Evolutionary conservation across 2,113 vertebrate genomes (phyloP), one percentile per base, ranked within the genome.

Genomic region (Megaceryle torquata): DNA sequence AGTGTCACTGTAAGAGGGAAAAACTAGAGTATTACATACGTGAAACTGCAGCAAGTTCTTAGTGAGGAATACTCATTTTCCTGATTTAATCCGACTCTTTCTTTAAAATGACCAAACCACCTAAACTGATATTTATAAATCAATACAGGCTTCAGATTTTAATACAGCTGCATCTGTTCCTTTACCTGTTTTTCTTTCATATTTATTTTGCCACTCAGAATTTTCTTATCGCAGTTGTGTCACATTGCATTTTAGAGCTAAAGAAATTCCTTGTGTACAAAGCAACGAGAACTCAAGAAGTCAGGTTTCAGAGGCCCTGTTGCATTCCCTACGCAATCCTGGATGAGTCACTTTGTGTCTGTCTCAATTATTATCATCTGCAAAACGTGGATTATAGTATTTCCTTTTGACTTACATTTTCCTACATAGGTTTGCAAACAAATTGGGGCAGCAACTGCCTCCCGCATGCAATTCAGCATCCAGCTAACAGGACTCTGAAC

Each of bases 1-100:
- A 39, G 21, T 96, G 94, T 96, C 59, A 79, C 98, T 98, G 89
- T 48, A 84, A 89, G 70, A 94, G 24, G 24, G 61, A 85, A 89
- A 93, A 96, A 90, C 15, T 11, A 86, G 86, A 95, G 63, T 11
- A 25, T 80, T 72, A 72, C 11, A 41, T 26, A 31, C 0, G 1
- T 37, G 39, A 89, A 91, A 60, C 24, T n/a, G 25, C 50, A 91
- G 63, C 20, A 76, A 19, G 26, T 29, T 89, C 56, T 89, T 72
- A 53, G 33, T 25, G 56, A 65, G n/a, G 88, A 57, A 35, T 18
- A 59, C 8, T 86, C 20, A 17, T 71, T 89, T 86, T 39, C 54
- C 41, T 26, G 46, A 78, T 35, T 29, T 4, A 89, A 43, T 11
- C 11, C 2, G 0, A 41, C 5, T 46, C 29, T 51, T 60, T 33